Base-by-base conservation (phyloP, 2,113 vertebrate genomes). In the Xyliphius kryptos region DNA sequence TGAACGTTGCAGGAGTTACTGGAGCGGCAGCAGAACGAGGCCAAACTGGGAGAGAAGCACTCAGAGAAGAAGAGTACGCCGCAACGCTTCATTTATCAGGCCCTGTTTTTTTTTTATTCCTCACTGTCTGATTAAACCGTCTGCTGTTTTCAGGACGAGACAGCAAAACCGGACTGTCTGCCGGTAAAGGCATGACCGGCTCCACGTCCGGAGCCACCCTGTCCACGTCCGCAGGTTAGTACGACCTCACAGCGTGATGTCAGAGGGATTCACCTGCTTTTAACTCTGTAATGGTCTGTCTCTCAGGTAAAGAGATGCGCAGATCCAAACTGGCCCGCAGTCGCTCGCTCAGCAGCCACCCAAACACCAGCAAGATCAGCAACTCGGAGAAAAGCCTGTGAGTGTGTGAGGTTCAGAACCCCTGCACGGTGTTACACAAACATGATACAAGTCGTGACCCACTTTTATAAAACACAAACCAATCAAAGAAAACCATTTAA, bases 261-360 rank as follows among this genome's bases (percentile, higher is more conserved):
- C n/a, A 43, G 40, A 43, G n/a, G 15, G 48, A 16, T 14, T 7
- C 20, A 16, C 6, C 5, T n/a, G 14, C 6, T 2, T 46, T n/a
- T 46, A n/a, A 46, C n/a, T 2, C 13, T 46, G 40, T 55, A 26
- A 43, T 38, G 13, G 8, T 59, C 11, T 32, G 26, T 32, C 47
- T 50, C 84, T 61, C 74, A 92, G 92, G 90, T 73, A 96, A 94
- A 86, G 94, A 95, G 81, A 88, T 86, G 73, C 93, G 91, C 81
- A 94, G 91, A 78, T 90, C 90, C 63, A 97, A 95, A 82, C 75
- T 97, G 76, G 88, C 90, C 53, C 86, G 93, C 77, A 97, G 94
- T 76, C 91, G 94, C 13, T 97, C 94, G 43, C 93, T 97, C 76
- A 95, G 88, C 80, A 91, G 89, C 81, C 92, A 95, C 80, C 86